phyloP scores from a whole-genome alignment of 2,113 vertebrate genomes.

The Choloepus hoffmanni region DNA sequence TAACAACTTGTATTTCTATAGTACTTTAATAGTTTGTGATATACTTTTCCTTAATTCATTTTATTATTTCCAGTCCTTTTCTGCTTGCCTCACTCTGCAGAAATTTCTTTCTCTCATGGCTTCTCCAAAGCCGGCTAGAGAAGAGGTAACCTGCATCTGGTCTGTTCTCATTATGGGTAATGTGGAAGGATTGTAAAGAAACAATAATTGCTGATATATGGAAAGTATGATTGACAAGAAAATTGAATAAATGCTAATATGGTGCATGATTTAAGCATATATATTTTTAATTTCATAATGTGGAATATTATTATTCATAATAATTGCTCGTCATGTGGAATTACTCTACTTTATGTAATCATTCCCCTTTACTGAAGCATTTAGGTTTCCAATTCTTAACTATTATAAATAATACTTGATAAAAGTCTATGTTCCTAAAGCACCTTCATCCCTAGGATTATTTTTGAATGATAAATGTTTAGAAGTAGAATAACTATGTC shows the following conservation, averaged over 20 bases:
- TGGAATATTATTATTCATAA: background rate
- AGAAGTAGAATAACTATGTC: background rate
- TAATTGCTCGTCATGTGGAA: background rate
- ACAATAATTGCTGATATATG: background rate
- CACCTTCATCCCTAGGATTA: background rate
- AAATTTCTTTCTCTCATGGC: background rate
- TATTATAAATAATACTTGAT: background rate
- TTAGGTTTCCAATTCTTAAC: background rate
- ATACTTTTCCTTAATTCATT: background rate
- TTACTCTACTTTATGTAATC: background rate
- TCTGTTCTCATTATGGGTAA: background rate
- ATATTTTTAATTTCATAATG: slow-evolving; percentile 39
- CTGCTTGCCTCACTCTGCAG: background rate
- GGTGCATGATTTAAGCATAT: background rate
- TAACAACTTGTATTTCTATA: slow-evolving; percentile 19
- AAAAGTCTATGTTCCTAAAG: background rate
- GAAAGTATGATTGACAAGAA: background rate
- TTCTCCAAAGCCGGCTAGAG: background rate
- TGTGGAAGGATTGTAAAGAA: background rate
- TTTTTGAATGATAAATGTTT: slow-evolving; percentile 30
- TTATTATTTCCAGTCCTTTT: background rate
- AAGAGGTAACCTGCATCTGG: background rate
- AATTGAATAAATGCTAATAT: background rate
- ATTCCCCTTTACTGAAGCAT: background rate
- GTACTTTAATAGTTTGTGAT: background rate